Evolutionary conservation across 2,888 invertebrate species (phyloP), one percentile per base, ranked within the genome.

Genomic region (Sipha maydis): DNA sequence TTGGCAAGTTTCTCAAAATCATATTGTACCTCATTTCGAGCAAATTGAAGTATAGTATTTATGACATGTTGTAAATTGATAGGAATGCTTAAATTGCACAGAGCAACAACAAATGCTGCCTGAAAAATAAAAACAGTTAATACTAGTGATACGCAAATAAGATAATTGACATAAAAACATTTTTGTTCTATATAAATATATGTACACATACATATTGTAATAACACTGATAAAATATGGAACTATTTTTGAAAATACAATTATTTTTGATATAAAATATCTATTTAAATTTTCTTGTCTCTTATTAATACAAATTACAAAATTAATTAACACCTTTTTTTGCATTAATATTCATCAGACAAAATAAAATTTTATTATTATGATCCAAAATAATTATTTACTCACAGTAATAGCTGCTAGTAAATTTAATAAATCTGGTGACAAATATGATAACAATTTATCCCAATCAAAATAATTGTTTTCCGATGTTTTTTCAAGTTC

Each of bases 31-130:
- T 91, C 92, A 77, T 93, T 93, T 75, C 90, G 90, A 28, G 93
- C 93, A 91, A 94, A 93, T 90, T 93, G 93, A 0, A 95, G 94
- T 76, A 96, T 92, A 3, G 95, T 94, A 92, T 98, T 97, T 31
- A 98, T 95, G 56, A 98, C 93, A 78, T 94, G 94, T 38, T 98
- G 98, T 89, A 98, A 93, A 91, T 96, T 92, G 89, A 96, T 94
- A 0, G 98, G 98, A 91, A 98, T 96, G 93, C 97, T 95, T 89
- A 98, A 96, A 91, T 98, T 98, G 89, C 98, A 93, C 90, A 96
- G 93, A 25, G 98, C 98, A 48, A 97, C 97, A 85, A 95, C 94
- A 89, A 98, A 92, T 7, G 98, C 97, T 89, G 97, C 96, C 97
- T 98, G 90, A 79, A 41, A 73, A 34, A 56, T 21, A 48, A 31